phyloP scores from a whole-genome alignment of 1,140 invertebrate species.

The Eumaeus atala region DNA sequence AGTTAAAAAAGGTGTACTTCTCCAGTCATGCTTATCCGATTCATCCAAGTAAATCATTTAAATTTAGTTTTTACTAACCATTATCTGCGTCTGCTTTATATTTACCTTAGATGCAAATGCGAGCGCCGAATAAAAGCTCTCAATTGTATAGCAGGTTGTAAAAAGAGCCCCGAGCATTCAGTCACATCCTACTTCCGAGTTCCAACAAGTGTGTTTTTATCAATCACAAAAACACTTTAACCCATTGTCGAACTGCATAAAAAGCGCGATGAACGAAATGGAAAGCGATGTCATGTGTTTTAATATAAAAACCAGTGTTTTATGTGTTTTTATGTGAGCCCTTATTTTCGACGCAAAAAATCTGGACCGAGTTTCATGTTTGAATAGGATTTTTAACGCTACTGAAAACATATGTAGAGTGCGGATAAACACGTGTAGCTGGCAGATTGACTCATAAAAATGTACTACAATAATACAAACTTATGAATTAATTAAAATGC shows the following conservation, averaged over 20 bases:
- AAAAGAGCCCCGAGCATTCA: not conserved
- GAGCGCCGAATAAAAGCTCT: no score
- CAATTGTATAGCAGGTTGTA: no score
- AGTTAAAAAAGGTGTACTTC: no score
- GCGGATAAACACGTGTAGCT: no score
- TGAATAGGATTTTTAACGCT: conserved; percentile 6
- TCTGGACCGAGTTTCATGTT: not conserved
- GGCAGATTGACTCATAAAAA: no score
- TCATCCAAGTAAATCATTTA: no score
- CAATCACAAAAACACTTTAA: conserved; percentile 1
- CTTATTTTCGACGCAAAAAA: not conserved
- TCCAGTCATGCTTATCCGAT: no score
- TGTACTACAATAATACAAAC: no score
- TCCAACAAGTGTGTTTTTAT: not conserved
- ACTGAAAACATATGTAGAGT: not conserved
- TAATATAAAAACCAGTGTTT: not conserved
- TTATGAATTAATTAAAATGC: no score
- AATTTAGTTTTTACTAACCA: no score
- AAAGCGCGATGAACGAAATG: not conserved
- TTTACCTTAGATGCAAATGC: no score
- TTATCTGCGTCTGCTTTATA: no score
- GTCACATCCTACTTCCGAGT: conserved; percentile 4
- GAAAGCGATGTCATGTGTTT: conserved; percentile 7
- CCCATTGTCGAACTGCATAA: conserved; percentile 3
- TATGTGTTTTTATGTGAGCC: not conserved